phyloP scores from a whole-genome alignment of 2,797 vertebrate species.

The Valencia hispanica region DNA sequence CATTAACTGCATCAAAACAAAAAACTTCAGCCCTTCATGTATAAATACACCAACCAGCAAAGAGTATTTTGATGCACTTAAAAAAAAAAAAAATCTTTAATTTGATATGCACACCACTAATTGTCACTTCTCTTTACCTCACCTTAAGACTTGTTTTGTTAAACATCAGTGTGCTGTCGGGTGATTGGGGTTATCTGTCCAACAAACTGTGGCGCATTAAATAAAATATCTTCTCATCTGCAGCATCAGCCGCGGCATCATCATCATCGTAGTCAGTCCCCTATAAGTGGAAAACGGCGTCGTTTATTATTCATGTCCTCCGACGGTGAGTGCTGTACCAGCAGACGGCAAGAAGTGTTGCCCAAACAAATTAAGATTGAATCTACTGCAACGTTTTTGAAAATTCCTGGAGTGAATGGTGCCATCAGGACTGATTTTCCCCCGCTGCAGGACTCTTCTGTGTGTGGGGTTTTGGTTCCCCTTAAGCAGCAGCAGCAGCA shows the following conservation, averaged over 20 bases:
- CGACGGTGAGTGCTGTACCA: background rate
- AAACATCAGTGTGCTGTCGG: too few species aligned
- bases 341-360: background rate
- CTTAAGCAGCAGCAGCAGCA: background rate
- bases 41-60: too few species aligned
- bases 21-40: too few species aligned
- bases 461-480: background rate
- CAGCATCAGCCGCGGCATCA: background rate
- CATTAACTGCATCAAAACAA: too few species aligned
- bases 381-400: background rate
- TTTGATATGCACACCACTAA: background rate
- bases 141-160: background rate
- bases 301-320: slow-evolving; percentile 4
- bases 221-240: background rate
- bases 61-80: too few species aligned
- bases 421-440: background rate
- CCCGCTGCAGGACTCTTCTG: background rate
- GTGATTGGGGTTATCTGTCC: background rate
- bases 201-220: background rate
- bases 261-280: background rate
- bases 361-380: background rate
- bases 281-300: background rate
- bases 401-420: background rate
- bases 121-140: too few species aligned
- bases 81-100: too few species aligned